These are phyloP conservation scores for Sternotherus odoratus DNA, from an alignment of 2,797 vertebrate genomes.

Conservation along the genomic window DNA sequence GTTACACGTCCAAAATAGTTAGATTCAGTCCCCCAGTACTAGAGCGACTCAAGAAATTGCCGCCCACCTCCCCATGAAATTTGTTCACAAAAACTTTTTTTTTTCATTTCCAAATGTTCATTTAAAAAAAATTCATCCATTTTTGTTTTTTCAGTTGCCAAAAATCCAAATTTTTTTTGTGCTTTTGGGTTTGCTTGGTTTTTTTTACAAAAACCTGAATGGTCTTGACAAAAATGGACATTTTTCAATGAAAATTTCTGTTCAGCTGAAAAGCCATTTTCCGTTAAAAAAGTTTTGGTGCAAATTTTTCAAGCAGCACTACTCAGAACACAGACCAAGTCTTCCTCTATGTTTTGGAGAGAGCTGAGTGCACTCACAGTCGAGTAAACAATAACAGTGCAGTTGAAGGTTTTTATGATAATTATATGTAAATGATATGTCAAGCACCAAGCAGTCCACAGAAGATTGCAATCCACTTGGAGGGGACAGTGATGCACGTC, in stretches of 20 bases:
- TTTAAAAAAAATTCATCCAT: background rate
- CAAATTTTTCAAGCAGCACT: background rate
- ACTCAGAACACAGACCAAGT: background rate
- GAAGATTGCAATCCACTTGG: too few species aligned
- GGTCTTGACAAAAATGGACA: background rate
- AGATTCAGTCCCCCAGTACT: background rate
- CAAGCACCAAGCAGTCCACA: background rate
- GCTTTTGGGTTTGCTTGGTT: background rate
- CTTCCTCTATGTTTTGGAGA: rapidly evolving
- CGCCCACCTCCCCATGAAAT: background rate
- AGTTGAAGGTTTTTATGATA: background rate
- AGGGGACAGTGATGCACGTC: too few species aligned
- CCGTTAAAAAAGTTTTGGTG: background rate
- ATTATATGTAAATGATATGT: background rate
- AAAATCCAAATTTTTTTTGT: background rate
- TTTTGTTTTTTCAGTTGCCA: background rate
- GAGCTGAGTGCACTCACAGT: background rate
- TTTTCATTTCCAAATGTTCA: background rate
- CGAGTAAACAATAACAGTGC: rapidly evolving
- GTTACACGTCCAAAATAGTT: background rate
- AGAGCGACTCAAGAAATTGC: background rate
- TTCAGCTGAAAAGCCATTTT: rapidly evolving
- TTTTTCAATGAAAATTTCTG: background rate
- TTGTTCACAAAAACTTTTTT: background rate
- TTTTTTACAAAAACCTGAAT: background rate